Base-by-base conservation (phyloP, 1,140 invertebrate genomes). In the Pogonus chalceus region DNA sequence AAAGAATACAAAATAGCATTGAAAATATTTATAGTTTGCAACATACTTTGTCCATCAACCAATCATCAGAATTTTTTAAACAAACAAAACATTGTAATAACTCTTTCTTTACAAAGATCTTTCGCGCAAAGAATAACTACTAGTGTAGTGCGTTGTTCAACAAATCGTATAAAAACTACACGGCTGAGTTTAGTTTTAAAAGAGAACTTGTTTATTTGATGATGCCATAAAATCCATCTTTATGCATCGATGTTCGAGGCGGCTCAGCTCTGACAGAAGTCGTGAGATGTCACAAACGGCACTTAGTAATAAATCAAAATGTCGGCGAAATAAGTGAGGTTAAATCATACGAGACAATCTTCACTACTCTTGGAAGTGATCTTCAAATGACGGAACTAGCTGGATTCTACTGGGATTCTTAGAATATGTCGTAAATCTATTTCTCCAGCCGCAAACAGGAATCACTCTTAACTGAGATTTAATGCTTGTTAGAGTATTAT, bases 201-300 rank as follows among this genome's bases (percentile, higher is more conserved):
- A 73, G 70, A 72, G 69, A 72, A 73, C 71, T 72, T 73, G 72
- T 75, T 74, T 73, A 75, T 75, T 73, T 74, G 72, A 75, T 75
- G 71, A 69, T 64, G 64, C 66, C 71, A 69, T 75, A 75, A 74
- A 75, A 74, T 69, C 66, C 69, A 70, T 74, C 70, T 73, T 75
- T 73, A 74, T 70, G 70, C 73, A 10, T 4, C 22, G 22, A 23
- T 49, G 47, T 43, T 4, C 37, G 37, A 7, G 18, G 18, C 9
- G 7, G 37, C n/a, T 10, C 9, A 12, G 37, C 18, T 4, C 26
- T 14, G 26, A 43, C 4, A 16, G 37, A 10, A 12, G 9, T 16
- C 37, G 37, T 10, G 7, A 12, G 37, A 31, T 31, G 26, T 31
- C 37, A 9, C 9, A 43, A 43, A 43, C 37, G 37, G 9, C 9